Evolutionary conservation across 1,140 invertebrate species (phyloP).

Genomic region (Hyphantria cunea): DNA sequence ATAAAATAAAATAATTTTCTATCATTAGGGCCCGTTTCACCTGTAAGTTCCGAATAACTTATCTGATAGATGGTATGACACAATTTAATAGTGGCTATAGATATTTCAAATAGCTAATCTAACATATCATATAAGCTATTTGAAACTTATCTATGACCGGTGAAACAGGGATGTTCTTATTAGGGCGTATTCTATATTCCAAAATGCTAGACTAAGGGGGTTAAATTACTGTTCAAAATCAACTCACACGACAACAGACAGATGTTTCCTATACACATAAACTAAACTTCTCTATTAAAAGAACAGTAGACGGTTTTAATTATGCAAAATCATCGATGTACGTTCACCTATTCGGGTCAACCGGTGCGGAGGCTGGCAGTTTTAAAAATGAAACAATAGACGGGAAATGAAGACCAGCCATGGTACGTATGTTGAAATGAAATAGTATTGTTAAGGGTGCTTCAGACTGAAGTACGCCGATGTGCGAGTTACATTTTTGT

Average conservation of each 20-base stretch:
- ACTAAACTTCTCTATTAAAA: slow-evolving; percentile 29
- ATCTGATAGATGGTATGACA: too few relatives aligned
- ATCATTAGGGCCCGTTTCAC: too few relatives aligned
- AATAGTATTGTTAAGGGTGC: slow-evolving; percentile 32
- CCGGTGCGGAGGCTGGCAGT: slow-evolving; percentile 49
- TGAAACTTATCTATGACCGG: too few relatives aligned
- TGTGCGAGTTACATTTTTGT: slow-evolving; percentile 23
- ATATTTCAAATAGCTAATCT: too few relatives aligned
- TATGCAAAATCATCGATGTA: slow-evolving; percentile 69
- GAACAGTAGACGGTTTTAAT: slow-evolving; percentile 61
- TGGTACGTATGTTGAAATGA: slow-evolving; percentile 34
- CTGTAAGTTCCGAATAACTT: too few relatives aligned
- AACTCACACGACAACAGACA: not conserved
- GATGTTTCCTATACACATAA: slow-evolving; percentile 20
- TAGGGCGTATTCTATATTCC: too few relatives aligned
- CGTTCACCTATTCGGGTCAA: slow-evolving; percentile 59
- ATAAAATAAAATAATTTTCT: too few relatives aligned
- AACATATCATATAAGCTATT: too few relatives aligned
- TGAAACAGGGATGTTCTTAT: too few relatives aligned
- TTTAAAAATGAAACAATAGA: slow-evolving; percentile 65
- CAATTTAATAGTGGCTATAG: too few relatives aligned
- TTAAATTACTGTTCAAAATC: not conserved
- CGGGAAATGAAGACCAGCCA: slow-evolving; percentile 55
- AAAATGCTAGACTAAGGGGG: too few relatives aligned
- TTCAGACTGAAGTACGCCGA: slow-evolving; percentile 24